These are phyloP conservation scores for Lagopus muta DNA, from an alignment of 2,113 vertebrate species.

Conservation along the genomic window DNA sequence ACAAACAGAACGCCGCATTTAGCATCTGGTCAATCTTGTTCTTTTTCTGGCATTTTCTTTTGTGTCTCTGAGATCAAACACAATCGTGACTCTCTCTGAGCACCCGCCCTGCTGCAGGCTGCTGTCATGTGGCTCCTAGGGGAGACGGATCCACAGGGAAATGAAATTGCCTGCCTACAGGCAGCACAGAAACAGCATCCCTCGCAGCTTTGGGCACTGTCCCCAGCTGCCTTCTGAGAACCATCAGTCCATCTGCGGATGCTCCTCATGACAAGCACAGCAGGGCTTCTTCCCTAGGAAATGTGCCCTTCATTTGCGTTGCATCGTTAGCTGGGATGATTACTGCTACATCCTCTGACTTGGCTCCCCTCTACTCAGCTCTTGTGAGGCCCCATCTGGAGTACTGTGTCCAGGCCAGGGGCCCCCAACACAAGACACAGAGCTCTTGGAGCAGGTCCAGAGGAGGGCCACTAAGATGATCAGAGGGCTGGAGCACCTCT, in stretches of 20 bases:
- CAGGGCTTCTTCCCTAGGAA: not conserved
- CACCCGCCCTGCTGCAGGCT: not conserved
- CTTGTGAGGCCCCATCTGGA: too few species aligned
- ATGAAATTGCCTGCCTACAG: rapidly evolving
- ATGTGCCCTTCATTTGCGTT: not conserved
- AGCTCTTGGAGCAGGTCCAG: too few species aligned
- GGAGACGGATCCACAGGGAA: not conserved
- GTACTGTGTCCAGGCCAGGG: too few species aligned
- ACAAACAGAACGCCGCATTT: rapidly evolving
- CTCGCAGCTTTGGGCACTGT: not conserved
- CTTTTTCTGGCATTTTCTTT: not conserved
- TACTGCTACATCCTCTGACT: not conserved
- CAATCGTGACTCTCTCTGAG: not conserved
- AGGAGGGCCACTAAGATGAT: too few species aligned
- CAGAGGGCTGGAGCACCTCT: too few species aligned
- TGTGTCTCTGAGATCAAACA: not conserved
- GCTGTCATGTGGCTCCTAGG: rapidly evolving
- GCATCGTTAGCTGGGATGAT: not conserved
- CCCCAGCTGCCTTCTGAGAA: not conserved
- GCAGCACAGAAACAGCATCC: not conserved
- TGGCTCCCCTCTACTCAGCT: too few species aligned
- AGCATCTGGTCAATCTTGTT: not conserved
- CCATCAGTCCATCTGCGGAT: not conserved
- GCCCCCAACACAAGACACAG: too few species aligned
- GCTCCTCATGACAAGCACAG: not conserved